Evolutionary conservation across 2,797 vertebrate species (phyloP).

Genomic region (Eulemur mongoz): DNA sequence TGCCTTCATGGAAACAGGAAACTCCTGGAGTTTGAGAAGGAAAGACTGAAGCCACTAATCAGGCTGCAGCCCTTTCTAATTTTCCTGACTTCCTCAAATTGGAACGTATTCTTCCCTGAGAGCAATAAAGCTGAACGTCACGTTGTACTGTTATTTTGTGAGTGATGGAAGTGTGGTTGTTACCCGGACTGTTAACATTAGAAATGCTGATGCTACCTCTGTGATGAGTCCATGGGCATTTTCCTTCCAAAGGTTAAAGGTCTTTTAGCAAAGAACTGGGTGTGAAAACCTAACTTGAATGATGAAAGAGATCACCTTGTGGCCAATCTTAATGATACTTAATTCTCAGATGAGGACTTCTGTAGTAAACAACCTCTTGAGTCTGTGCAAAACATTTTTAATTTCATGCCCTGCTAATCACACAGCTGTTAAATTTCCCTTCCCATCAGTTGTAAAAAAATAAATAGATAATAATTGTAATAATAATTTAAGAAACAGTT

Average conservation of each 20-base stretch:
- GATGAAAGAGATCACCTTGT: conserved; percentile 19
- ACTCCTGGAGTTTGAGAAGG: background rate
- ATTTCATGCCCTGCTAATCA: conserved; percentile 88
- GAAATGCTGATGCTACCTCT: background rate
- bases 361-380: conserved; percentile 83
- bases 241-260: conserved; percentile 28
- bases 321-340: conserved; percentile 73
- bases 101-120: background rate
- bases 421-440: conserved; percentile 85
- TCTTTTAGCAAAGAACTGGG: conserved; percentile 32
- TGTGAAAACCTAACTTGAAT: conserved; percentile 5
- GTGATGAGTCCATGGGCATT: background rate
- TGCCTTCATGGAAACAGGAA: background rate
- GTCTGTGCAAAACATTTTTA: conserved; percentile 84
- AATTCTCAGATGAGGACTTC: conserved; percentile 81
- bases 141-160: background rate
- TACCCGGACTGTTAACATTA: background rate
- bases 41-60: background rate
- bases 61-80: background rate
- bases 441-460: conserved; percentile 74
- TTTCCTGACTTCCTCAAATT: background rate
- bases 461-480: conserved; percentile 82
- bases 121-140: background rate
- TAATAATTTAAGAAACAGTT: conserved; percentile 81
- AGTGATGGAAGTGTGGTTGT: background rate